phyloP scores from a whole-genome alignment of 2,888 invertebrate genomes.

The Agapetus fuscipes region DNA sequence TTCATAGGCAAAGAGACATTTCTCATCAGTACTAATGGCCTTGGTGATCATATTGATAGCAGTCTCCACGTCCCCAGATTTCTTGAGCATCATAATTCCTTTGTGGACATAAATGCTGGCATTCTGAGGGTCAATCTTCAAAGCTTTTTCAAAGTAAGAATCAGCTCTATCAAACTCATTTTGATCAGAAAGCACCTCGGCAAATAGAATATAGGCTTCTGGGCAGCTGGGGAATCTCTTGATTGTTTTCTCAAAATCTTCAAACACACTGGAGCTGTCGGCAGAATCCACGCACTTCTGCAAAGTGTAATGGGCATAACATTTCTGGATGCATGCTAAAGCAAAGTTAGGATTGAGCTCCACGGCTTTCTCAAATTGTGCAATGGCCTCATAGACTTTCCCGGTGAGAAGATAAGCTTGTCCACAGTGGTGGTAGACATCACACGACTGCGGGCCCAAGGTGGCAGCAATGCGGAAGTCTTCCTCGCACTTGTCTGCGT shows the following conservation, averaged over 20 bases:
- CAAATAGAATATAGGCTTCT: conserved; percentile 82
- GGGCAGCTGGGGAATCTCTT: conserved; percentile 74
- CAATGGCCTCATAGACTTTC: conserved; percentile 67
- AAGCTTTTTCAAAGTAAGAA: conserved; percentile 67
- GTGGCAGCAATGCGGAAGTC: conserved; percentile 72
- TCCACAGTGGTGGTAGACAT: conserved; percentile 89
- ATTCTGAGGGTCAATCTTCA: conserved; percentile 74
- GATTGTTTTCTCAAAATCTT: conserved; percentile 65
- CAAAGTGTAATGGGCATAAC: conserved; percentile 76
- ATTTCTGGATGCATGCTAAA: conserved; percentile 82
- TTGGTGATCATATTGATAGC: conserved; percentile 68
- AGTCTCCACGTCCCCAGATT: conserved; percentile 72
- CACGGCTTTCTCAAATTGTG: conserved; percentile 76
- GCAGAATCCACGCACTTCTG: conserved; percentile 11
- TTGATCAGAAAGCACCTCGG: conserved; percentile 82
- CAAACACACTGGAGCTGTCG: conserved; percentile 54
- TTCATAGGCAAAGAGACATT: conserved; percentile 92
- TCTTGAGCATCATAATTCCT: conserved; percentile 74
- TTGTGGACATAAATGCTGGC: conserved; percentile 82
- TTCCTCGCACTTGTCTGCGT: conserved; percentile 60
- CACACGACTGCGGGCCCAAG: conserved; percentile 71
- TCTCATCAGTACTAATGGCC: conserved; percentile 80
- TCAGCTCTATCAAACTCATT: conserved; percentile 78
- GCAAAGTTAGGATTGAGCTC: conserved; percentile 75
- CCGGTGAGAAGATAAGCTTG: conserved; percentile 79